A percentile compares a stretch with the other conserved stretches of the same genome.
phyloP scores from a whole-genome alignment of 2,888 invertebrate genomes.

The Sinodicranocentrus sp. region DNA sequence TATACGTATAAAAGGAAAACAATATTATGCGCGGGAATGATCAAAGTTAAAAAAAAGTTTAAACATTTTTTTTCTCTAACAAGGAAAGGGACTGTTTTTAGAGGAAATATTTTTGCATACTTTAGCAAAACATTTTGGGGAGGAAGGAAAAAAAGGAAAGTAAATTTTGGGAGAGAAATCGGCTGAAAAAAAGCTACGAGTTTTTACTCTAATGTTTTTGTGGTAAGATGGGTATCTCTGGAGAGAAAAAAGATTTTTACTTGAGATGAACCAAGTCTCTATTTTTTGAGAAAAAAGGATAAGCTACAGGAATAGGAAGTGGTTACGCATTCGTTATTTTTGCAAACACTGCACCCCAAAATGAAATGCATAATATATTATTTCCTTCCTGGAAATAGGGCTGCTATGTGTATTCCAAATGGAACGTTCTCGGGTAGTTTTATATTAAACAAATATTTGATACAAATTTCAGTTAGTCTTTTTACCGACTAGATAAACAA shows the following conservation, averaged over 20 bases:
- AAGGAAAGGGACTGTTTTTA: constrained; percentile 15
- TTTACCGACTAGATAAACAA: too few relatives aligned
- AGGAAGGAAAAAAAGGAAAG: background rate
- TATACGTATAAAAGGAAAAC: background rate
- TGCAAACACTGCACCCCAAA: constrained; percentile 32
- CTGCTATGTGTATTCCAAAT: too few relatives aligned
- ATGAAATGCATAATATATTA: constrained; percentile 22
- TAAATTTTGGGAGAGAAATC: constrained; percentile 22
- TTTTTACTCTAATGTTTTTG: background rate
- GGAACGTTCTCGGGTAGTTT: too few relatives aligned
- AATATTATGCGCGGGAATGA: background rate
- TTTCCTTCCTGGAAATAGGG: constrained; percentile 29
- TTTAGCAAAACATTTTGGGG: background rate
- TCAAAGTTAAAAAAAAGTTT: too few relatives aligned
- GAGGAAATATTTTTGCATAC: constrained; percentile 23
- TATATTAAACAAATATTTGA: background rate
- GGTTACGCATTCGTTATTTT: constrained; percentile 28
- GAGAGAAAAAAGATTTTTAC: constrained; percentile 1
- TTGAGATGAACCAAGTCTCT: background rate
- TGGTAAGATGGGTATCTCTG: background rate
- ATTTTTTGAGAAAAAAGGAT: too few relatives aligned
- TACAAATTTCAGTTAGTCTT: background rate
- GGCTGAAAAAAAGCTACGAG: background rate
- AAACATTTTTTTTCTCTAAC: constrained; percentile 4
- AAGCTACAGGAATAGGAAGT: constrained; percentile 19